Evolutionary conservation across 2,113 vertebrate species (phyloP).

Genomic region (Cathartes aura): DNA sequence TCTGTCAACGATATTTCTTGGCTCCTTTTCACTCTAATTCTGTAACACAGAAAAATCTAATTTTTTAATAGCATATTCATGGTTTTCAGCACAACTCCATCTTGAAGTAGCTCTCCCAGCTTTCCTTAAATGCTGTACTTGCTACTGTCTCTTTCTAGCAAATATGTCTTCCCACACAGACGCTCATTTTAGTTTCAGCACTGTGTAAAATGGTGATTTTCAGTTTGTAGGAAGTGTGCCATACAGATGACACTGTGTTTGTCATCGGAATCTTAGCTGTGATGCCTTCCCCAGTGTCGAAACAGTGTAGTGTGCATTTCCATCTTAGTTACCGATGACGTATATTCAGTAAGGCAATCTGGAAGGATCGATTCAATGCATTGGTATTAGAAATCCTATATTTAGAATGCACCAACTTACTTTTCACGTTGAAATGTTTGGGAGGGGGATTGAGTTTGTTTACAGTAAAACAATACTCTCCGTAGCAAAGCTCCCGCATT

Average conservation of each 20-base stretch:
- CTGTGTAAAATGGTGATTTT: background rate
- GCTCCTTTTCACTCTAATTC: constrained; percentile 22
- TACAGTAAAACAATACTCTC: background rate
- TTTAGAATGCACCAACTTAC: background rate
- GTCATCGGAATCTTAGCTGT: background rate
- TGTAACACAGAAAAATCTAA: constrained; percentile 1
- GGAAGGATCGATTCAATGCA: background rate
- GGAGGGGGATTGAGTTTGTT: background rate
- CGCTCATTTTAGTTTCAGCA: background rate
- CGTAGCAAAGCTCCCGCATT: background rate
- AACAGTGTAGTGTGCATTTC: background rate
- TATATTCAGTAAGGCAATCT: too few species aligned
- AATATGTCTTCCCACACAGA: background rate
- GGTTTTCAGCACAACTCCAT: constrained; percentile 1
- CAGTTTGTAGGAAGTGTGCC: background rate
- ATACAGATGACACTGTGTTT: background rate
- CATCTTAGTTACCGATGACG: fast-evolving
- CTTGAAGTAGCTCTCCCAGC: background rate
- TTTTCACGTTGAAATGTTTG: background rate
- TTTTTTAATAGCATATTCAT: constrained; percentile 10
- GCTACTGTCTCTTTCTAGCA: background rate
- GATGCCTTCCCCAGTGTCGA: background rate
- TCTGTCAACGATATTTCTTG: constrained; percentile 5
- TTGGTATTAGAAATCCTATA: background rate
- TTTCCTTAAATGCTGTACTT: background rate